Base-by-base conservation (phyloP, 2,113 vertebrate genomes). In the Holacanthus passer region DNA sequence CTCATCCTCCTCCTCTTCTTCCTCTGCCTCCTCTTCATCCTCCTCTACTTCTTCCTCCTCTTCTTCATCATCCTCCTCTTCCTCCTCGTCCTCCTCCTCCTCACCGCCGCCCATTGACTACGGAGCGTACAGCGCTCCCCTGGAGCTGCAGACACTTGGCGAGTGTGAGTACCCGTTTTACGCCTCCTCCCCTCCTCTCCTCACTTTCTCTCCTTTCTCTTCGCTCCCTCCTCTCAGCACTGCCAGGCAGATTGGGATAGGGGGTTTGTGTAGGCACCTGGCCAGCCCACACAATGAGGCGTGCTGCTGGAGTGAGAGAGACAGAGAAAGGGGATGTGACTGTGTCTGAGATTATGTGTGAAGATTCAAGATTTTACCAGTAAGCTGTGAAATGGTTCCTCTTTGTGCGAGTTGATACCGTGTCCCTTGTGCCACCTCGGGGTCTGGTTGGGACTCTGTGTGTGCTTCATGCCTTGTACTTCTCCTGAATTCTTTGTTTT, bases 141-240 rank as follows among this genome's bases (percentile, higher is more conserved):
- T 99, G 58, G 98, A 99, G 92, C 96, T 99, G 84, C 96, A 98
- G 95, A 99, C 98, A 0, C 91, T 97, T 47, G 96, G 96, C 79
- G 97, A 99, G 88, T 32, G 98, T 99, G 88, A 97, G 97, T 96
- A 41, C 47, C 63, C 20, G 35, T 79, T 85, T 83, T 62, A 39
- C 73, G 20, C 67, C 73, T 53, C 82, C 81, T 37, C 78, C 59
- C 73, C 37, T 48, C 73, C 66, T 41, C 69, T 82, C 75, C 56
- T 83, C 83, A 20, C 50, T 58, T 50, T 83, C 56, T 37, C 52
- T 76, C 67, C 50, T 58, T 50, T 83, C 56, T 37, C 52, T 76
- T 70, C 75, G 6, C 77, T 62, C 52, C 64, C 32, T 73, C 48
- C 53, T 83, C 81, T 52, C 48, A 48, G 69, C 59, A 41, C 67